Base-by-base conservation (phyloP, 2,888 invertebrate species). In the Epistrophe eligans region DNA sequence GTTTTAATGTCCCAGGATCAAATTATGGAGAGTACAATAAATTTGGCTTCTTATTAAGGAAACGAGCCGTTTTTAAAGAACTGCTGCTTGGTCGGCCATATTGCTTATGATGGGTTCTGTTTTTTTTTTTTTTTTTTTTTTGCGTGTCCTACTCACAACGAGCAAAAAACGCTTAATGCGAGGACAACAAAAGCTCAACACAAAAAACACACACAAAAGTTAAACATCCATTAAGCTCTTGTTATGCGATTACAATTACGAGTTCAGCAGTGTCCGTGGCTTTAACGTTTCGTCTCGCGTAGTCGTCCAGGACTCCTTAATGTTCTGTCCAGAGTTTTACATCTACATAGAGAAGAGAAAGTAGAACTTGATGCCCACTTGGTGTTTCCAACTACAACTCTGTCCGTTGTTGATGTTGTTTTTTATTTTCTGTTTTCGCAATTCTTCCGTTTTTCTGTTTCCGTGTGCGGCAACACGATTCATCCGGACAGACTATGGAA, bases 221-320 rank as follows among this genome's bases (percentile, higher is more conserved):
- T 85, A 81, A 85, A 77, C 77, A 85, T 52, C 84, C 84, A 84
- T 80, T 84, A 84, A 84, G 81, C 60, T 43, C 77, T 81, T 81
- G 81, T 85, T 85, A 85, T 84, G 73, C 73, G 84, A 85, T 85
- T 85, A 85, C 72, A 85, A 81, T 85, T 81, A 77, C 45, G 62
- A 81, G 73, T 85, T 81, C 62, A 77, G 55, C 67, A 77, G 76
- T 40, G 48, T 76, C 55, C 72, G 45, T 45, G 77, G 58, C 38
- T 52, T 70, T 40, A 40, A 17, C 24, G 52, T 38, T 52, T 10
- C 38, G 17, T 50, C 15, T 19, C 24, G 17, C 48, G 19, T 19
- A 35, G 43, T 43, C 32, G 11, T 62, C 70, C 15, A 24, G 55
- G 45, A 24, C 24, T 70, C 13, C 38, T 60, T 40, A 60, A 62